These are phyloP conservation scores for Acleris cristana DNA, from an alignment of 2,888 invertebrate genomes.

Conservation along the genomic window DNA sequence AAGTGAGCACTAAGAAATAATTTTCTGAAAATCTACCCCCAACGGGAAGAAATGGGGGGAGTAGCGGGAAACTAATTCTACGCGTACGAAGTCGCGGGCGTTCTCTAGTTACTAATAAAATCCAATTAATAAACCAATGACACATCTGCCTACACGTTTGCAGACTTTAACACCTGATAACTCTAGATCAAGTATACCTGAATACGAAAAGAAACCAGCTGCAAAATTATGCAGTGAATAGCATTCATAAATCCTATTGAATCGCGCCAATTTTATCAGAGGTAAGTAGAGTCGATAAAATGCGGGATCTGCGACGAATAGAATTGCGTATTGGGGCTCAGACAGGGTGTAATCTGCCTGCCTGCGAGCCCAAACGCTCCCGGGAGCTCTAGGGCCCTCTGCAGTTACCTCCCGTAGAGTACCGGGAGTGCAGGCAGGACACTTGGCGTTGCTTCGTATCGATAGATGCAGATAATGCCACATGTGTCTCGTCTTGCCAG, in stretches of 20 bases:
- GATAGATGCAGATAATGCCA: no score
- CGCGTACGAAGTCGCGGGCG: no score
- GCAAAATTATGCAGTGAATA: slow-evolving; percentile 25
- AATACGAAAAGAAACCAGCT: neutral
- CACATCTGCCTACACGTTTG: no score
- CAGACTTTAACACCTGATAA: no score
- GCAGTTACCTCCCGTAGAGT: slow-evolving; percentile 65
- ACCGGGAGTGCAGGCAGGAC: slow-evolving; percentile 21
- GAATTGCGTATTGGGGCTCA: slow-evolving; percentile 82
- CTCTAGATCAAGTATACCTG: no score
- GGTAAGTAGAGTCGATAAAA: slow-evolving; percentile 73
- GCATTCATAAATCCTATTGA: slow-evolving; percentile 41
- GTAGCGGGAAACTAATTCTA: no score
- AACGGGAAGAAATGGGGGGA: no score
- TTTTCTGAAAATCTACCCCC: no score
- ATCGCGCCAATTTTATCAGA: slow-evolving; percentile 64
- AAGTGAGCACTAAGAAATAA: no score
- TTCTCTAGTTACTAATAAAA: no score
- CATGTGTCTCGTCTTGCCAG: no score
- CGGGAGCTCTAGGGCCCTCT: slow-evolving; percentile 65
- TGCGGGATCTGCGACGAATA: slow-evolving; percentile 75
- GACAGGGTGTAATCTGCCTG: slow-evolving; percentile 81
- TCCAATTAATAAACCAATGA: no score
- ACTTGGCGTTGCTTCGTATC: neutral
- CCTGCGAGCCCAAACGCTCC: slow-evolving; percentile 77